Evolutionary conservation across 2,888 invertebrate genomes (phyloP).

Genomic region (Schizaphis graminum): DNA sequence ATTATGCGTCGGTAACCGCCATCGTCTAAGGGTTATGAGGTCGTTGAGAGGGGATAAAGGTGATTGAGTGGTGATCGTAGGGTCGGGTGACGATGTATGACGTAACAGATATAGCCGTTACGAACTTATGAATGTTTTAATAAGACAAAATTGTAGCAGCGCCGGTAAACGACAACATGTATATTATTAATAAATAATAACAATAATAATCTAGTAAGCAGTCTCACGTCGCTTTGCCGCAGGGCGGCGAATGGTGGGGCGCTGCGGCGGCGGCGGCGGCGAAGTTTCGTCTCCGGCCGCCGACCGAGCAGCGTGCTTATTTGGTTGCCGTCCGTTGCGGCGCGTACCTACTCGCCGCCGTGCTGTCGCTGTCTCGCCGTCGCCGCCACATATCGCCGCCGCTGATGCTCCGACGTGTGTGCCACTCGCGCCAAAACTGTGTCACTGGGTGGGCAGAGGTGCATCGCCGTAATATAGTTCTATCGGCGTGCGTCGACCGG

Average conservation of each 20-base stretch:
- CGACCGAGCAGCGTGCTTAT: constrained; percentile 3
- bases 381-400: background rate
- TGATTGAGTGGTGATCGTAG: background rate
- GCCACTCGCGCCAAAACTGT: background rate
- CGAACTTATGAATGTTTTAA: background rate
- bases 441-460: constrained; percentile 6
- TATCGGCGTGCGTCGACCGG: constrained; percentile 49
- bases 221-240: too few relatives aligned
- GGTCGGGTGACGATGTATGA: background rate
- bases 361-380: background rate
- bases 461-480: background rate
- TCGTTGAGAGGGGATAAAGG: background rate
- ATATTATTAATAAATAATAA: too few relatives aligned
- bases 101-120: background rate
- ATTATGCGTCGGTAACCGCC: too few relatives aligned
- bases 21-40: background rate
- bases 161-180: background rate
- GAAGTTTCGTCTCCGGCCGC: background rate
- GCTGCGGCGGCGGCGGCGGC: background rate
- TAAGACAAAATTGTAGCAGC: background rate
- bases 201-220: too few relatives aligned
- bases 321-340: constrained; percentile 25
- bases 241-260: background rate
- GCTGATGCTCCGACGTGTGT: background rate
- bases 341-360: background rate